phyloP scores from a whole-genome alignment of 2,113 vertebrate species.

The Clarias batrachus region DNA sequence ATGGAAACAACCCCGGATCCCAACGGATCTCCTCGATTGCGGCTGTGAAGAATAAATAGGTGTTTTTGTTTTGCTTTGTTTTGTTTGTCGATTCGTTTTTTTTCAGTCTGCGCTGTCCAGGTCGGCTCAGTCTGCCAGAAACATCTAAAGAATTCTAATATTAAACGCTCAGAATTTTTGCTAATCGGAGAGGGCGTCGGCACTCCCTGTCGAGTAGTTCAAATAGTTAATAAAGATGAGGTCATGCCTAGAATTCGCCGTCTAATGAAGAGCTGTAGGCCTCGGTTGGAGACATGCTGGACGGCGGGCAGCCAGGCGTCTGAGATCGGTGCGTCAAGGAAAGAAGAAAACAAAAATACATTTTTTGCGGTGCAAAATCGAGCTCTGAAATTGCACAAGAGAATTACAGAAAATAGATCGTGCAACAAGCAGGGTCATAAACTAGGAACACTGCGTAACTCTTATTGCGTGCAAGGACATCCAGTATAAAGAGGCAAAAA shows the following conservation, averaged over 20 bases:
- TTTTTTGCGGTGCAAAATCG: background rate
- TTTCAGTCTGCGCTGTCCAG: conserved; percentile 46
- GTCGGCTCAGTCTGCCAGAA: conserved; percentile 37
- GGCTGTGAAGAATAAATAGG: conserved; percentile 51
- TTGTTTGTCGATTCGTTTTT: background rate
- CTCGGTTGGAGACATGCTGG: background rate
- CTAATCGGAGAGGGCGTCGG: background rate
- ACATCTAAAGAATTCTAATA: conserved; percentile 8
- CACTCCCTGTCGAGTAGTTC: background rate
- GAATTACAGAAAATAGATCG: conserved; percentile 18
- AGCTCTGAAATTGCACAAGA: background rate
- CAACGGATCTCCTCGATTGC: conserved; percentile 63
- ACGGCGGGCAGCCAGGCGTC: background rate
- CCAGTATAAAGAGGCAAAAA: background rate
- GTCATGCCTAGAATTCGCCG: background rate
- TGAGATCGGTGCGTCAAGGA: background rate
- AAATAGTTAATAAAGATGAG: conserved; percentile 19
- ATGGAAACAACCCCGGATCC: conserved; percentile 68
- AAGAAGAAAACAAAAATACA: background rate
- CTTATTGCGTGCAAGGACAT: background rate
- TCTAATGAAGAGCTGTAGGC: background rate
- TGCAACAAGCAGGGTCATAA: conserved; percentile 7
- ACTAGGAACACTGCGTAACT: conserved; percentile 30
- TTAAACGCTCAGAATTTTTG: background rate
- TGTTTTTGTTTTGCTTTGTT: conserved; percentile 44